phyloP scores from a whole-genome alignment of 2,888 invertebrate species.

The Taenaris catops region DNA sequence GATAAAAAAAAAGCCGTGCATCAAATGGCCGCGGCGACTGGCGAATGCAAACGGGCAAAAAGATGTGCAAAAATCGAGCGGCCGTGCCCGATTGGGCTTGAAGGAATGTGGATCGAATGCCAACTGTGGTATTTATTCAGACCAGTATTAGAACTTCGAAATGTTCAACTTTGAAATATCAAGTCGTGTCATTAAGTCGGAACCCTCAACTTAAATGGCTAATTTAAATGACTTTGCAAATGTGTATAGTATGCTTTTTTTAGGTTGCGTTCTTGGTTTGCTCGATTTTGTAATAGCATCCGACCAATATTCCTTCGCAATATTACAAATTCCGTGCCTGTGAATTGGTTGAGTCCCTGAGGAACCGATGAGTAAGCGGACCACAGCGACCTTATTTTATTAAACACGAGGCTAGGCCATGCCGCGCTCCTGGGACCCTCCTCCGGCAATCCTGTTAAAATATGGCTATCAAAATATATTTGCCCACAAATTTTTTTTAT shows the following conservation, averaged over 20 bases:
- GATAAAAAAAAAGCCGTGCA: slow-evolving; percentile 52
- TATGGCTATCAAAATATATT: too few relatives aligned
- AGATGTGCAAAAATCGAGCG: slow-evolving; percentile 61
- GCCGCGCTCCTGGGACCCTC: slow-evolving; percentile 70
- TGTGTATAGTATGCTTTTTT: too few relatives aligned
- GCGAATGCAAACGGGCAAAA: slow-evolving; percentile 59
- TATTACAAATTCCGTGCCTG: slow-evolving; percentile 72
- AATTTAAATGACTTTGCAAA: too few relatives aligned
- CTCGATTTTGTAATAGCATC: slow-evolving; percentile 13
- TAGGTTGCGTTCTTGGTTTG: too few relatives aligned
- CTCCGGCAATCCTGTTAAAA: slow-evolving; percentile 67
- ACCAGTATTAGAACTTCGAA: slow-evolving; percentile 27
- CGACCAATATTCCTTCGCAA: slow-evolving; percentile 49
- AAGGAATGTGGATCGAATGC: slow-evolving; percentile 63
- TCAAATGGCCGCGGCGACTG: slow-evolving; percentile 43
- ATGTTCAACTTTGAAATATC: slow-evolving; percentile 20
- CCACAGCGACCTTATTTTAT: slow-evolving; percentile 94
- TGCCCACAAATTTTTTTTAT: too few relatives aligned
- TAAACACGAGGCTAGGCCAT: slow-evolving; percentile 90
- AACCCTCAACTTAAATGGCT: too few relatives aligned
- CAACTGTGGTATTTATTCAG: slow-evolving; percentile 34
- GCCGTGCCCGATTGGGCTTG: slow-evolving; percentile 46
- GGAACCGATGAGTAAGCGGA: slow-evolving; percentile 86
- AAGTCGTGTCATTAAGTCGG: too few relatives aligned
- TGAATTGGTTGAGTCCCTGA: slow-evolving; percentile 90